Evolutionary conservation across 23 tunicate genomes (phyloP), one percentile per base, ranked within the genome.

Genomic region (Aplidium turbinatum): DNA sequence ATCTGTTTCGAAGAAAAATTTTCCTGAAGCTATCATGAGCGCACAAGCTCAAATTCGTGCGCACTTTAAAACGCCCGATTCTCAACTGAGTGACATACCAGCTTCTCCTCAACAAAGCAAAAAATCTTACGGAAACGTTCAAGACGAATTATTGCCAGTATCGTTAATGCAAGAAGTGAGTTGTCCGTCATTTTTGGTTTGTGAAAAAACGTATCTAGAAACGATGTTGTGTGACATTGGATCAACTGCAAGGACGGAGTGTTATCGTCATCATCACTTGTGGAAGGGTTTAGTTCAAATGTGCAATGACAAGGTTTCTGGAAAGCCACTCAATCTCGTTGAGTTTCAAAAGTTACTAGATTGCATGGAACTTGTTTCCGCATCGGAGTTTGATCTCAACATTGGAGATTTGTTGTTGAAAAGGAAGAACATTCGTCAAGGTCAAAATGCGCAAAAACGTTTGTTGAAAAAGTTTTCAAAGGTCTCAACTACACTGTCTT

Each of bases 221-320:
- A 61, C 34, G 22, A 25, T 31, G 6, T 63, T 81, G 22, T 30
- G 42, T 19, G 57, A 81, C 13, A 35, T 72, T 33, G 34, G 70
- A 0, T 28, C 26, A 0, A 25, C 47, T 19, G 87, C 79, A 22
- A 61, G 31, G 9, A 72, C 48, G 26, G 87, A 81, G 48, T 81
- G 87, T 52, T 81, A 72, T 31, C 72, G 87, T 0, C 48, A 38
- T 28, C 24, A 50, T 21, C 40, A 70, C 18, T 48, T 81, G 39
- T 81, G 87, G 87, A 38, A 72, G 21, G 72, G 57, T 46, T 46
- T 81, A 13, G 51, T 34, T 33, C 75, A 35, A 22, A 28, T 51
- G 34, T 78, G 83, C 83, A 61, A 66, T 25, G 83, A 78, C 7
- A 78, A 78, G 32, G 35, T 1, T 3, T 78, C n/a, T 23, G 56